A percentile compares a stretch with the other conserved stretches of the same genome.
phyloP scores from a whole-genome alignment of 2,888 invertebrate species.

The Drosophila longiperda region DNA sequence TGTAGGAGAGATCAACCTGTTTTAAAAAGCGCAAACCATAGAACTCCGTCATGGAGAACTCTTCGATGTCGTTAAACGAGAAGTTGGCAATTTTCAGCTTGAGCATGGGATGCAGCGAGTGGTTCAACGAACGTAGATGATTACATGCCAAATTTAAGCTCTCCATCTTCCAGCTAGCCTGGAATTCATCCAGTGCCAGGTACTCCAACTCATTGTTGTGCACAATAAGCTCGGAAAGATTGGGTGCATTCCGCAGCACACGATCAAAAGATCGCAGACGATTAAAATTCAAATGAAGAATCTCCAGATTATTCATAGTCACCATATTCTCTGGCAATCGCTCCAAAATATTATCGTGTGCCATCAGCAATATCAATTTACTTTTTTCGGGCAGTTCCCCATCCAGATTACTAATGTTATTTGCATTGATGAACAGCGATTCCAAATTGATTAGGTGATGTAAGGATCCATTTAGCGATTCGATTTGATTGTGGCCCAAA shows the following conservation, averaged over 20 bases:
- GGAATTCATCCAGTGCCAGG: conserved; percentile 91
- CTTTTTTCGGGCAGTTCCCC: conserved; percentile 89
- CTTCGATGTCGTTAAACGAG: conserved; percentile 90
- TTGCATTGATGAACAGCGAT: conserved; percentile 92
- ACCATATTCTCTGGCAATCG: conserved; percentile 90
- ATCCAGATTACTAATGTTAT: conserved; percentile 90
- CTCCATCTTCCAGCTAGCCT: conserved; percentile 89
- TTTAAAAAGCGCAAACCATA: conserved; percentile 90
- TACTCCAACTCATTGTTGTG: conserved; percentile 91
- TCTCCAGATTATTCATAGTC: conserved; percentile 89
- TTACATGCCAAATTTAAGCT: conserved; percentile 91
- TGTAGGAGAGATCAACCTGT: conserved; percentile 91
- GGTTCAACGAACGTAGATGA: conserved; percentile 89
- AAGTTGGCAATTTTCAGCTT: conserved; percentile 90
- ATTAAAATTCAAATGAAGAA: conserved; percentile 90
- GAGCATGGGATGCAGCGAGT: conserved; percentile 89
- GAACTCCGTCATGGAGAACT: conserved; percentile 93
- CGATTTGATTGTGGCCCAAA: conserved; percentile 90
- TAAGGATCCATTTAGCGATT: conserved; percentile 91
- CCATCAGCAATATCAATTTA: conserved; percentile 89
- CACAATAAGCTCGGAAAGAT: conserved; percentile 88
- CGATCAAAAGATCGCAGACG: conserved; percentile 90
- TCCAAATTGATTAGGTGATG: conserved; percentile 90
- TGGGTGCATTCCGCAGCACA: conserved; percentile 89
- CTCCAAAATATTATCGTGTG: conserved; percentile 90